A percentile compares a stretch with the other conserved stretches of the same genome.
phyloP scores from a whole-genome alignment of 2,113 vertebrate species.

The Baryphthengus martii region DNA sequence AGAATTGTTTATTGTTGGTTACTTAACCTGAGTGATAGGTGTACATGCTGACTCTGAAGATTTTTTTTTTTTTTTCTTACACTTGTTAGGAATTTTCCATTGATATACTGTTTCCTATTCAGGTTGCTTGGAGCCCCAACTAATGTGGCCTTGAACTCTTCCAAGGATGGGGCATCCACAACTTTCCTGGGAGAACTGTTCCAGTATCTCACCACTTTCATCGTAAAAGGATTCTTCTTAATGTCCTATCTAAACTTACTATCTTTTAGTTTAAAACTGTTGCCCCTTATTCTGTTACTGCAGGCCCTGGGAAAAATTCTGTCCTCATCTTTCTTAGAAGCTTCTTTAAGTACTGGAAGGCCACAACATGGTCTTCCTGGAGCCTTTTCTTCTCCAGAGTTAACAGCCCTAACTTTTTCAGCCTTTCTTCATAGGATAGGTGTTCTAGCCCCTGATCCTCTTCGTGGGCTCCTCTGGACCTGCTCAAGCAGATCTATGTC shows the following conservation, averaged over 20 bases:
- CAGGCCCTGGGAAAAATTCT: not conserved
- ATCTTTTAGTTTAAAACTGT: not conserved
- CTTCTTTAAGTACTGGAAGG: not conserved
- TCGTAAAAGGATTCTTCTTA: not conserved
- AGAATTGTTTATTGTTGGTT: not conserved
- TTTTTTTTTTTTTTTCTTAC: not conserved
- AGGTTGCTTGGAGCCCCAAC: not conserved
- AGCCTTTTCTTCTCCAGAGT: not conserved
- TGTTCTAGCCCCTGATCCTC: not conserved
- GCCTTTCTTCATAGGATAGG: not conserved
- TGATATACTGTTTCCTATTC: not conserved
- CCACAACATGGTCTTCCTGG: not conserved
- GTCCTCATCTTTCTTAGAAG: not conserved
- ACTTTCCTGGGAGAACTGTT: not conserved
- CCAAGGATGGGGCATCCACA: not conserved
- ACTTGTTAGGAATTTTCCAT: not conserved
- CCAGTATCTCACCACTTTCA: not conserved
- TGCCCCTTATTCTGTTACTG: not conserved
- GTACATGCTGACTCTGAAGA: not conserved
- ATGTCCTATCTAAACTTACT: not conserved
- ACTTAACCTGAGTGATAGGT: not conserved
- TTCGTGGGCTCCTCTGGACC: not conserved
- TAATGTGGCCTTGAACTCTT: not conserved
- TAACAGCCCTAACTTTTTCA: not conserved
- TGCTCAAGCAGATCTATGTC: rapidly evolving